Evolutionary conservation across 2,888 invertebrate genomes (phyloP), one percentile per base, ranked within the genome.

Genomic region (Oligia latruncula): DNA sequence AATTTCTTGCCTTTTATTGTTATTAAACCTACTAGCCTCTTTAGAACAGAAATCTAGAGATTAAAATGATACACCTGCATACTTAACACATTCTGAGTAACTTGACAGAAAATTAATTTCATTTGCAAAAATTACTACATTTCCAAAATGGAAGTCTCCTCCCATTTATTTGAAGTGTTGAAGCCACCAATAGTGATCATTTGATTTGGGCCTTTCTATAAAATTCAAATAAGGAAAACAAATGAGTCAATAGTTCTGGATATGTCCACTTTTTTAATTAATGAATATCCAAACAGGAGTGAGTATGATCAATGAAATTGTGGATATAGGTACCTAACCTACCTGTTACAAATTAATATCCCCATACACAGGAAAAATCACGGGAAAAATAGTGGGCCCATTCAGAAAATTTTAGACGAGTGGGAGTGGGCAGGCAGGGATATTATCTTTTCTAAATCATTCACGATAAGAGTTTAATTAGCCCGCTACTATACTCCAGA

Each of bases 1-100:
- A 80, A 77, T 66, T 75, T 86, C 73, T 85, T 85, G 89, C 89
- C 89, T 93, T 93, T 92, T 77, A 71, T 89, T 87, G 70, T 75
- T 87, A 84, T 71, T 75, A 79, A 84, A 89, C 89, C 74, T 73
- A 29, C 0, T 40, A 20, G 60, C 46, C 81, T 74, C 80, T 67
- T 58, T 23, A 58, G 58, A 65, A 40, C 9, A 43, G n/a, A 29
- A 17, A 0, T 29, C 0, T 55, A 68, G 23, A 79, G 1, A 62
- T 67, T 23, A 5, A 29, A 60, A 13, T 43, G 52, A 17, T 40
- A 11, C 62, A 58, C n/a, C 29, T 68, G 58, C 65, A 77, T 64
- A 62, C 8, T 52, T 52, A 70, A 70, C 8, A 52, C 76, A 74
- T 74, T 74, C 13, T 58, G 8, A 23, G 20, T 49, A 15, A 66